Conservation (phyloP, 2,797 vertebrate species). For the Acridotheres tristis region DNA sequence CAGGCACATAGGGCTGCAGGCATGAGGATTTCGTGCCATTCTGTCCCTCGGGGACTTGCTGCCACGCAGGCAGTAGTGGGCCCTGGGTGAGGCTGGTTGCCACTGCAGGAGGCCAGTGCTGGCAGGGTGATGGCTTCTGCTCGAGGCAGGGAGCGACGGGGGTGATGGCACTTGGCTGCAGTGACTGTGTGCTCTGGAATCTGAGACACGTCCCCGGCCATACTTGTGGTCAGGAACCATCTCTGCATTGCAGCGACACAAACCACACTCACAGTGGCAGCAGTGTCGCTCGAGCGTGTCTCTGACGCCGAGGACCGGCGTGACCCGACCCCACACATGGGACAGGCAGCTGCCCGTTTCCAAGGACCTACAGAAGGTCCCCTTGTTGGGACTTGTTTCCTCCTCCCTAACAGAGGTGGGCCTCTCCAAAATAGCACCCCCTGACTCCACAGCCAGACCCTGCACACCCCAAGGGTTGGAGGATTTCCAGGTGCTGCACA, state of each 20-base stretch:
- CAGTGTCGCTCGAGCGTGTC: neutral
- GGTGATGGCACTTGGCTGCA: neutral
- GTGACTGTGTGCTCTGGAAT: slow-evolving; percentile 56
- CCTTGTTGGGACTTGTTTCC: neutral
- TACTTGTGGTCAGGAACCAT: slow-evolving; percentile 57
- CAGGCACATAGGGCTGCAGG: neutral
- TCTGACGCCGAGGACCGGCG: slow-evolving; percentile 2
- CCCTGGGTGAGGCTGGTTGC: neutral
- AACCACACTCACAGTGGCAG: slow-evolving; percentile 50
- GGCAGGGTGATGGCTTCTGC: neutral
- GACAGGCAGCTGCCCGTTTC: neutral
- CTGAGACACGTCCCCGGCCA: slow-evolving; percentile 31
- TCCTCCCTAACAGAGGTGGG: neutral
- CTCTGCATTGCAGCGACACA: neutral
- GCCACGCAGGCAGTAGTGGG: neutral
- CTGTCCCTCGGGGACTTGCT: accelerated
- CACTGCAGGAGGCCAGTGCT: neutral
- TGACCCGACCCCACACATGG: slow-evolving; percentile 31
- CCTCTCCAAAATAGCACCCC: neutral
- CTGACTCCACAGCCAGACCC: neutral
- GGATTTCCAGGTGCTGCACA: slow-evolving; percentile 3
- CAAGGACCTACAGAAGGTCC: neutral
- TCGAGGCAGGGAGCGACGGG: neutral
- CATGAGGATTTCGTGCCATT: accelerated
- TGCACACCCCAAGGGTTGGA: neutral